Percentiles rank a stretch among this genome's conserved stretches.
These are phyloP conservation scores for Macrophya annulata DNA, from an alignment of 2,888 invertebrate species.

Conservation along the genomic window DNA sequence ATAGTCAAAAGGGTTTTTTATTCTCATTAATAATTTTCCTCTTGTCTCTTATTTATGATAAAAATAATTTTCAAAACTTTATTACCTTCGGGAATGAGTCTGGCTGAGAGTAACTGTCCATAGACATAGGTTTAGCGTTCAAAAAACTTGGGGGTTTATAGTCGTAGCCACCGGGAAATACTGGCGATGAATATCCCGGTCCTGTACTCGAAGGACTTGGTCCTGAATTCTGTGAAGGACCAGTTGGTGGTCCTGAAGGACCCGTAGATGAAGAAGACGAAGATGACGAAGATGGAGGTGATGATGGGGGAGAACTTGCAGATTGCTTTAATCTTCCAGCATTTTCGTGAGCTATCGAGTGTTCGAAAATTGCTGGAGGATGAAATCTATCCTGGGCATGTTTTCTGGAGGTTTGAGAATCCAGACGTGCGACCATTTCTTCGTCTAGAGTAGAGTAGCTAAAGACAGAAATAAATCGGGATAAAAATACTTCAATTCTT, in stretches of 20 bases:
- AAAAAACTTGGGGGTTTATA: slow-evolving; percentile 63
- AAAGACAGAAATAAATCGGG: not conserved
- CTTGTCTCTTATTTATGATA: no score
- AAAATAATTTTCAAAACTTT: not conserved
- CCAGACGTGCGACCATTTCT: slow-evolving; percentile 68
- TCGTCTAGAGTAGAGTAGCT: slow-evolving; percentile 72
- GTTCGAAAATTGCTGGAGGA: slow-evolving; percentile 71
- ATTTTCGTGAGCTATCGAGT: slow-evolving; percentile 55
- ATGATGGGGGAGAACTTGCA: not conserved
- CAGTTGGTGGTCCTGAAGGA: slow-evolving; percentile 25
- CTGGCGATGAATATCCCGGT: slow-evolving; percentile 61
- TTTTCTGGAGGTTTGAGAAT: slow-evolving; percentile 60
- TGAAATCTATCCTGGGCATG: slow-evolving; percentile 73
- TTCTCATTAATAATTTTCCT: not conserved
- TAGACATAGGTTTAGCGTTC: slow-evolving; percentile 58
- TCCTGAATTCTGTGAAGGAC: slow-evolving; percentile 22
- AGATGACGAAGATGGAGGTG: not conserved
- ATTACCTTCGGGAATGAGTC: slow-evolving; percentile 64
- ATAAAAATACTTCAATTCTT: not conserved
- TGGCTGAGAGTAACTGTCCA: slow-evolving; percentile 59
- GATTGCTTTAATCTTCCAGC: not conserved
- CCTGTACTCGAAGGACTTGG: not conserved
- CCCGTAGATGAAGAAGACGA: slow-evolving; percentile 1
- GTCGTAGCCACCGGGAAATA: slow-evolving; percentile 64
- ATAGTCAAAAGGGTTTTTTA: not conserved